Conservation (phyloP, 2,797 vertebrate species). For the Anomalospiza imberbis region DNA sequence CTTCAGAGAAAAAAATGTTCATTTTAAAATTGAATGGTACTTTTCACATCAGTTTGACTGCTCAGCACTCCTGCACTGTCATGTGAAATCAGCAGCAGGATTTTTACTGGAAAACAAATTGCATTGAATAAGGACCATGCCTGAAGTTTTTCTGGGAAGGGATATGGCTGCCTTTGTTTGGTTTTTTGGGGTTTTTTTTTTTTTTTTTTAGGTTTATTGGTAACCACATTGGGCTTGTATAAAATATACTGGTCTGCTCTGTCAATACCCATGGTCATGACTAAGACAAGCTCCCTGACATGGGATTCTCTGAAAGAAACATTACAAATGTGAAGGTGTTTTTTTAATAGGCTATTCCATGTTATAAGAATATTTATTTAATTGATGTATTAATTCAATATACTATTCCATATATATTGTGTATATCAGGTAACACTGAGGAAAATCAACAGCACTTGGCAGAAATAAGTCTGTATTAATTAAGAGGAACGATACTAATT, state of each 20-base stretch:
- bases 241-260: neutral
- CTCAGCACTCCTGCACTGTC: neutral
- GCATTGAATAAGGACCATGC: neutral
- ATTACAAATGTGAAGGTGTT: rapidly evolving
- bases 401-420: neutral
- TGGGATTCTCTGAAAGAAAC: neutral
- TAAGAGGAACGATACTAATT: neutral
- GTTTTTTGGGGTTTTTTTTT: too few relatives aligned
- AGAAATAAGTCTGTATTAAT: neutral
- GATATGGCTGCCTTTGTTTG: neutral
- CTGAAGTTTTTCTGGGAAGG: neutral
- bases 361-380: neutral
- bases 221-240: neutral
- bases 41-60: neutral
- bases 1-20: neutral
- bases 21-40: neutral
- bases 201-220: neutral
- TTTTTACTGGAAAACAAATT: neutral
- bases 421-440: neutral
- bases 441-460: neutral
- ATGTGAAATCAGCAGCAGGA: neutral
- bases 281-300: neutral
- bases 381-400: neutral
- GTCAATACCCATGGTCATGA: neutral
- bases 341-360: neutral